These are phyloP conservation scores for Tragelaphus scriptus DNA, from an alignment of 2,113 vertebrate species.

Conservation along the genomic window DNA sequence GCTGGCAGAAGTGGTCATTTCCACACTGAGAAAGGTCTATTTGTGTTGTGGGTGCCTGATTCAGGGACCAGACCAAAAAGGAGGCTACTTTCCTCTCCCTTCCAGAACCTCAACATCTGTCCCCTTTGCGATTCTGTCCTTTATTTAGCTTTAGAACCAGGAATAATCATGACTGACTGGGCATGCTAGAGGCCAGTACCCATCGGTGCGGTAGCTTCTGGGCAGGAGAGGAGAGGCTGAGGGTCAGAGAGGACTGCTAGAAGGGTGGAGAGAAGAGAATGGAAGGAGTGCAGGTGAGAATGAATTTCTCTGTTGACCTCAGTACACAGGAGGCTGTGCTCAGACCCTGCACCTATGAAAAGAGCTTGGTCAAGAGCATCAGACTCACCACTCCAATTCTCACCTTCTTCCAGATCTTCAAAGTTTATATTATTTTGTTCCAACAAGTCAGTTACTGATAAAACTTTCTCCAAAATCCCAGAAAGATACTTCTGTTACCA, in stretches of 20 bases:
- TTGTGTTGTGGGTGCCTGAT: neutral
- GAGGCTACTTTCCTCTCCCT: neutral
- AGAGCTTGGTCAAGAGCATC: neutral
- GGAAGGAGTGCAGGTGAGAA: neutral
- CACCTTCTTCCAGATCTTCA: neutral
- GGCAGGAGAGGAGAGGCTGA: neutral
- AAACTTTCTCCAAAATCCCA: neutral
- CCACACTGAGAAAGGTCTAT: neutral
- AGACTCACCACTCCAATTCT: neutral
- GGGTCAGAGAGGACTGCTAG: neutral
- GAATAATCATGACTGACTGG: neutral
- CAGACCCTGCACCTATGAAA: neutral
- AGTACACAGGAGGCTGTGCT: neutral
- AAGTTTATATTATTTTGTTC: neutral
- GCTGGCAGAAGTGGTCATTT: neutral
- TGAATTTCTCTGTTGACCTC: neutral
- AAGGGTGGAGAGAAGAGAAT: neutral
- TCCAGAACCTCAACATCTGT: neutral
- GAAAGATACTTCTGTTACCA: neutral
- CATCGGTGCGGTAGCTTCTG: rapidly evolving
- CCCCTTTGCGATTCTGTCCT: neutral
- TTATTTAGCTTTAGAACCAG: neutral
- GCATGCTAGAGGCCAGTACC: neutral
- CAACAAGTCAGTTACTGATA: neutral
- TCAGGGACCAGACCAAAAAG: neutral